Evolutionary conservation across 2,113 vertebrate species (phyloP).

Genomic region (Tursiops truncatus): DNA sequence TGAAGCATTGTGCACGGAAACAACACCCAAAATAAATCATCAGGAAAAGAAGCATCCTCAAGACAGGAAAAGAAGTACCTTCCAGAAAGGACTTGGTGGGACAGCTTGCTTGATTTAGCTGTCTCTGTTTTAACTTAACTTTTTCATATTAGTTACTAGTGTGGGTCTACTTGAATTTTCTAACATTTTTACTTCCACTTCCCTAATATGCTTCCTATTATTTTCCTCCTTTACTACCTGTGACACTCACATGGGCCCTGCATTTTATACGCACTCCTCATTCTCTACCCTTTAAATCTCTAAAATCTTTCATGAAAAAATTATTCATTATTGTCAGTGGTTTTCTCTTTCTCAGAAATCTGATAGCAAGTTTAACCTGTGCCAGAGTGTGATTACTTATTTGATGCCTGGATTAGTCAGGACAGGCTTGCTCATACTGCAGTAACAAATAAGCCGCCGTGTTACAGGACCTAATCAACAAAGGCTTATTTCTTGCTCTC

Average conservation of each 20-base stretch:
- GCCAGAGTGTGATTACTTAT: neutral
- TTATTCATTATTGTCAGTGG: neutral
- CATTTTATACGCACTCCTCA: neutral
- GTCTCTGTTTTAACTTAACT: neutral
- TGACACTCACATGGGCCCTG: neutral
- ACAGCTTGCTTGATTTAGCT: neutral
- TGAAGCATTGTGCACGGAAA: slow-evolving; percentile 66
- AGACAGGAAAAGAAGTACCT: slow-evolving; percentile 61
- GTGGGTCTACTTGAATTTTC: neutral
- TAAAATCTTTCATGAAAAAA: neutral
- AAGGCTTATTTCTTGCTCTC: neutral
- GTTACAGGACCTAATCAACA: neutral
- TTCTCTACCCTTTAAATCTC: neutral
- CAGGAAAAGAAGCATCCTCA: slow-evolving; percentile 60
- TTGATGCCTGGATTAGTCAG: neutral
- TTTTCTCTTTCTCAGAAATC: neutral
- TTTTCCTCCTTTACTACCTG: neutral
- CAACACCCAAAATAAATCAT: slow-evolving; percentile 76
- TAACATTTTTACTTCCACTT: neutral
- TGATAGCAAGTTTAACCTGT: neutral
- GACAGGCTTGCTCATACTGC: neutral
- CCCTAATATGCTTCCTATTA: neutral
- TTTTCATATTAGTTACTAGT: neutral
- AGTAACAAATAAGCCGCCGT: neutral
- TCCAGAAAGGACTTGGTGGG: slow-evolving; percentile 35